Conservation (phyloP, 2,113 vertebrate genomes). For the Ivindomyrus marchei region DNA sequence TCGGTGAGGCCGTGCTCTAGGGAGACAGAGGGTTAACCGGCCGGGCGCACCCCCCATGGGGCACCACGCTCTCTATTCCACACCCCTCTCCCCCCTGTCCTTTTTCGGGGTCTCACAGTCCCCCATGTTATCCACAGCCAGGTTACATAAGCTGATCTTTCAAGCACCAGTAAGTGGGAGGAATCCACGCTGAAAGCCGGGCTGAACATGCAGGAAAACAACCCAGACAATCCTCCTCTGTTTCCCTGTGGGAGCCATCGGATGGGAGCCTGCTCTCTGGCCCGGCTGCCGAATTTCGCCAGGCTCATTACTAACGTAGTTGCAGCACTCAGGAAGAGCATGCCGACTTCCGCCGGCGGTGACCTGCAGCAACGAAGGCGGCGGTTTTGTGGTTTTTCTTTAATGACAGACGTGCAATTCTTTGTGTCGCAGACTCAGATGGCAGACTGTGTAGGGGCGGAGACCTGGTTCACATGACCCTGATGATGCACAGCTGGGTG, state of each 20-base stretch:
- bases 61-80: not conserved
- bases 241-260: conserved; percentile 26
- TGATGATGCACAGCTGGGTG: conserved; percentile 73
- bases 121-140: conserved; percentile 17
- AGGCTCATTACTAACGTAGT: not conserved
- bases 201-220: conserved; percentile 32
- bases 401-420: not conserved
- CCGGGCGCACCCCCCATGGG: not conserved
- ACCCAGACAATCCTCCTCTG: conserved; percentile 46
- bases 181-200: conserved; percentile 27
- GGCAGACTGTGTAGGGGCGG: conserved; percentile 52
- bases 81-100: not conserved
- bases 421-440: conserved; percentile 51
- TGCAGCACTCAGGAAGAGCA: not conserved
- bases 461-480: conserved; percentile 62
- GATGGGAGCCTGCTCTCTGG: not conserved
- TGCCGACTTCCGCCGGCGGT: not conserved
- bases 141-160: conserved; percentile 42
- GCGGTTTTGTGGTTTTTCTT: not conserved
- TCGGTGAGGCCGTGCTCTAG: conserved; percentile 54
- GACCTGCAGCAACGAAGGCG: not conserved
- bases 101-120: not conserved
- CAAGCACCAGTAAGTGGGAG: conserved; percentile 8
- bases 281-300: not conserved
- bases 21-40: not conserved